phyloP scores from a whole-genome alignment of 2,797 vertebrate species.

The Myotis pilosus region DNA sequence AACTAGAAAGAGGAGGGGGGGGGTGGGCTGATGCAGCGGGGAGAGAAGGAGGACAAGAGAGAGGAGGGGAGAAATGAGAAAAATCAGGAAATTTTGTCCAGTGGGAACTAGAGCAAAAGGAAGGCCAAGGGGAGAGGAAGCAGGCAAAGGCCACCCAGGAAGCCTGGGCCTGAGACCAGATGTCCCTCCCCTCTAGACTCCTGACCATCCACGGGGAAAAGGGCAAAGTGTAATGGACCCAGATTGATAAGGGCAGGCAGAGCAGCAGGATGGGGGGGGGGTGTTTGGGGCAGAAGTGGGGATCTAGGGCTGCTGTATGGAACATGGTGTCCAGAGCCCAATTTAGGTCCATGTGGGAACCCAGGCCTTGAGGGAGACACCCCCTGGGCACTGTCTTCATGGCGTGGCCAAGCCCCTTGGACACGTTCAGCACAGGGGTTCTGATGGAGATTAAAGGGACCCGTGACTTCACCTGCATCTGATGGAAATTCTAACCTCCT shows the following conservation, averaged over 20 bases:
- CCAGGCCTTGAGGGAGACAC: neutral
- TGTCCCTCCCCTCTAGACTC: slow-evolving; percentile 30
- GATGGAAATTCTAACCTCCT: slow-evolving; percentile 33
- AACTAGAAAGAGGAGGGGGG: neutral
- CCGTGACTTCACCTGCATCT: slow-evolving; percentile 40
- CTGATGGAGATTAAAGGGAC: slow-evolving; percentile 14
- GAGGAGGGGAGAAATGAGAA: neutral
- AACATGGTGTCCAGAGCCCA: neutral
- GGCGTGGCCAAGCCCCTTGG: slow-evolving; percentile 10
- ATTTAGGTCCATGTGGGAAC: neutral
- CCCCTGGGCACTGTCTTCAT: neutral
- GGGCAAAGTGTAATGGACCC: neutral
- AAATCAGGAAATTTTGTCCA: slow-evolving; percentile 47
- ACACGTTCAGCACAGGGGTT: neutral
- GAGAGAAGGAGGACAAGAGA: neutral
- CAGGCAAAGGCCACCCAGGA: slow-evolving; percentile 28
- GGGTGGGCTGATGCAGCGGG: neutral
- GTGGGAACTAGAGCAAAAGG: slow-evolving; percentile 21
- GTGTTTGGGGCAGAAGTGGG: neutral
- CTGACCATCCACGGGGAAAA: neutral
- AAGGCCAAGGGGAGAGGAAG: neutral
- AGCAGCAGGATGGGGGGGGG: neutral
- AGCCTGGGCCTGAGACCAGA: slow-evolving; percentile 36
- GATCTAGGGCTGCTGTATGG: slow-evolving; percentile 5
- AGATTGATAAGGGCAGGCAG: neutral